A percentile compares a stretch with the other conserved stretches of the same genome.
Conservation (phyloP, 2,888 invertebrate genomes). For the Aporophyla nigra region DNA sequence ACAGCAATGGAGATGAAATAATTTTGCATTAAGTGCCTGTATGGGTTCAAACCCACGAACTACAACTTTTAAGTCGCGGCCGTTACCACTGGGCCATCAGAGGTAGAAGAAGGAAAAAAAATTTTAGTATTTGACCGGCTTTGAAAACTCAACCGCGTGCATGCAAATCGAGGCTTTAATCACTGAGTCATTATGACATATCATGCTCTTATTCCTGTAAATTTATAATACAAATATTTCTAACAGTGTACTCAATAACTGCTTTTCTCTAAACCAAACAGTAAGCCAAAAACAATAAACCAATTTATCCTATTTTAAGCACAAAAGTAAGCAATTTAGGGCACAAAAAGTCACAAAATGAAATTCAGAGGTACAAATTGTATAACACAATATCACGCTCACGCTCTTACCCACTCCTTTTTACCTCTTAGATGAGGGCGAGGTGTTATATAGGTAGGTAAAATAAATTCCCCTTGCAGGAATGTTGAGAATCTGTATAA, state of each 20-base stretch:
- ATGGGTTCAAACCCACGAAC: no score
- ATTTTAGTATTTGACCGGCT: no score
- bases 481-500: conserved; percentile 47
- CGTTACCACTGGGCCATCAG: no score
- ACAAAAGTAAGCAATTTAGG: conserved; percentile 10
- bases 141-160: no score
- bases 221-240: no score
- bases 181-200: no score
- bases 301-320: conserved; percentile 4
- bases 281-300: not conserved
- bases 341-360: not conserved
- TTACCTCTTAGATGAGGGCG: conserved; percentile 21
- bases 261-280: not conserved
- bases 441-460: conserved; percentile 8
- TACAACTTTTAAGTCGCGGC: no score
- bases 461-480: conserved; percentile 33
- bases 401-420: not conserved
- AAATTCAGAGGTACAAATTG: conserved; percentile 35
- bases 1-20: no score
- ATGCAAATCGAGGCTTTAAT: no score
- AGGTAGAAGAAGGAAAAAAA: no score
- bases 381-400: conserved; percentile 17
- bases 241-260: not conserved
- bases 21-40: no score
- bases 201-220: no score